phyloP scores from a whole-genome alignment of 2,797 vertebrate species.

The Xyrichtys novacula region DNA sequence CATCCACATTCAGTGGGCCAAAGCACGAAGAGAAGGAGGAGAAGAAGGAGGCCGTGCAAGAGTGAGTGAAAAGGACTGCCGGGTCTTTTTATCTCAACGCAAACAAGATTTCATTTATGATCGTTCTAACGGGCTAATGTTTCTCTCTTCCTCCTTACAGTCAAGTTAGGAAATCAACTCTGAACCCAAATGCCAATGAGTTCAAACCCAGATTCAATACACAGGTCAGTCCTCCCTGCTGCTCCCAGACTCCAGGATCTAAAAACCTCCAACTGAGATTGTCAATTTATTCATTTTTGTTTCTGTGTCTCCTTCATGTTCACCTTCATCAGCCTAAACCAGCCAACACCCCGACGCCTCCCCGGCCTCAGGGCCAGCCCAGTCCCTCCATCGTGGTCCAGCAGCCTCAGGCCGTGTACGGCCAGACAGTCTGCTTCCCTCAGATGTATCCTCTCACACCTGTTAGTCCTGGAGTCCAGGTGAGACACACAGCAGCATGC shows the following conservation, averaged over 20 bases:
- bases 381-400: constrained; percentile 98
- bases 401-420: constrained; percentile 94
- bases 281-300: not conserved
- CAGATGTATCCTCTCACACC: constrained; percentile 98
- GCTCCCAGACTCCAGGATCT: not conserved
- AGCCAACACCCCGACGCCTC: constrained; percentile 96
- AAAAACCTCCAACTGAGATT: not conserved
- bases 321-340: constrained; percentile 91
- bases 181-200: constrained; percentile 99
- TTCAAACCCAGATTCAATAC: constrained; percentile 96
- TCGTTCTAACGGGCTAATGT: not conserved
- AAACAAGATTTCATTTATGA: not conserved
- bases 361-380: constrained; percentile 96
- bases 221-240: constrained; percentile 84
- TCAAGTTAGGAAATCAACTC: constrained; percentile 97
- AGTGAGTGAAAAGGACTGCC: constrained; percentile 86
- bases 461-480: constrained; percentile 98
- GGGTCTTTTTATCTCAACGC: not conserved
- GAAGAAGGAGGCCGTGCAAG: constrained; percentile 92
- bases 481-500: constrained; percentile 73
- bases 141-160: constrained; percentile 76
- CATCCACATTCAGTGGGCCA: constrained; percentile 84
- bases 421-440: constrained; percentile 96
- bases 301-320: not conserved
- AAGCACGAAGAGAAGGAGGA: constrained; percentile 96